Evolutionary conservation across 2,888 invertebrate species (phyloP), one percentile per base, ranked within the genome.

Genomic region (Ametastegia equiseti): DNA sequence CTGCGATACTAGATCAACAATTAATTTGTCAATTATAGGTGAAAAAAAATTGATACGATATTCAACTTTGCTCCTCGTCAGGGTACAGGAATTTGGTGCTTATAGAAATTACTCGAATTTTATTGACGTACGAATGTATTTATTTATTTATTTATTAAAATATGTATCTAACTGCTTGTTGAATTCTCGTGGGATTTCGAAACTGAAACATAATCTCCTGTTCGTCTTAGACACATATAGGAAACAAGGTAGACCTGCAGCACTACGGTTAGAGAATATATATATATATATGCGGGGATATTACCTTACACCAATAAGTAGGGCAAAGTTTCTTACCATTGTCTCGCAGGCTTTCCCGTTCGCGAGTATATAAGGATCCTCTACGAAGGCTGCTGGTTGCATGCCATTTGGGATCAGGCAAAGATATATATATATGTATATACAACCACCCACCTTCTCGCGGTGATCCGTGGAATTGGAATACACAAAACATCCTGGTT

Each of bases 311-410:
- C 75, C 75, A 54, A 50, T 50, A 50, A 75, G 54, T 54, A 75
- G 50, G 75, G 36, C 50, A 54, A 75, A 75, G 50, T 75, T 75
- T 75, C 75, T 50, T 71, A 47, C 71, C 15, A 71, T 71, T 71
- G 71, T 71, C 71, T 71, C 27, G 15, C 19, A 67, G 65, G 45
- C 7, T 42, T 7, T 71, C 27, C 27, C 39, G 7, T 30, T 2
- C 45, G 27, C 27, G 63, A 63, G 33, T 63, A n/a, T n/a, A n/a
- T n/a, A 63, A 63, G 13, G 69, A 13, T 69, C 69, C 5, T n/a
- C n/a, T n/a, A n/a, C n/a, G n/a, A n/a, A n/a, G n/a, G n/a, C n/a
- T n/a, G n/a, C 69, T 42, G 39, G 13, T 69, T n/a, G 71, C 71
- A 47, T 71, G 15, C 47, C 15, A 47, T 71, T 71, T 47, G 71